A percentile compares a stretch with the other conserved stretches of the same genome.
Evolutionary conservation across 2,113 vertebrate species (phyloP).

Genomic region (Sander lucioperca): DNA sequence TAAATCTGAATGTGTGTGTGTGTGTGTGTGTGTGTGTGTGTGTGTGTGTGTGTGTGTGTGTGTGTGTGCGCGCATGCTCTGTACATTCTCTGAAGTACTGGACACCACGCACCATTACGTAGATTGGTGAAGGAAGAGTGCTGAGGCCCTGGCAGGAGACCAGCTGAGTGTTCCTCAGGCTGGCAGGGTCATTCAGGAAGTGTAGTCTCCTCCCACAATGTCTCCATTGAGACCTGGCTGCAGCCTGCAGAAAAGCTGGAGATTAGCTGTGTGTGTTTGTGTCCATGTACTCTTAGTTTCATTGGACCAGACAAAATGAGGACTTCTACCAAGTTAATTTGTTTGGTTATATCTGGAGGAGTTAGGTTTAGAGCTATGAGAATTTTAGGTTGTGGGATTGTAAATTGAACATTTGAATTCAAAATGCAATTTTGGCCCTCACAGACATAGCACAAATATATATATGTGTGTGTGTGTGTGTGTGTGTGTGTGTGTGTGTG

Average conservation of each 20-base stretch:
- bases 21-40: slow-evolving; percentile 10
- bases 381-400: slow-evolving; percentile 9
- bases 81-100: slow-evolving; percentile 45
- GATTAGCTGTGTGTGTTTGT: slow-evolving; percentile 46
- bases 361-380: not conserved
- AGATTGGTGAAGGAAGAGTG: slow-evolving; percentile 72
- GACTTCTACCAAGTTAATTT: not conserved
- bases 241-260: slow-evolving; percentile 38
- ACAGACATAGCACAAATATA: slow-evolving; percentile 9
- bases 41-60: not conserved
- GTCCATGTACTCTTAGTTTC: slow-evolving; percentile 14
- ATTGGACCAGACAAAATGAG: not conserved
- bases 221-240: slow-evolving; percentile 39
- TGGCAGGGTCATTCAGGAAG: slow-evolving; percentile 61
- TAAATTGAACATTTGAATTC: not conserved
- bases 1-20: slow-evolving; percentile 16
- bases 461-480: slow-evolving; percentile 3
- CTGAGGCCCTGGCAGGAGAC: slow-evolving; percentile 67
- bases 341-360: not conserved
- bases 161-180: slow-evolving; percentile 66
- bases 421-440: slow-evolving; percentile 1
- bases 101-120: slow-evolving; percentile 72
- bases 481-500: not conserved
- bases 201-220: slow-evolving; percentile 26
- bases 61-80: not conserved